Base-by-base conservation (phyloP, 2,888 invertebrate species). In the Sphinx pinastri region DNA sequence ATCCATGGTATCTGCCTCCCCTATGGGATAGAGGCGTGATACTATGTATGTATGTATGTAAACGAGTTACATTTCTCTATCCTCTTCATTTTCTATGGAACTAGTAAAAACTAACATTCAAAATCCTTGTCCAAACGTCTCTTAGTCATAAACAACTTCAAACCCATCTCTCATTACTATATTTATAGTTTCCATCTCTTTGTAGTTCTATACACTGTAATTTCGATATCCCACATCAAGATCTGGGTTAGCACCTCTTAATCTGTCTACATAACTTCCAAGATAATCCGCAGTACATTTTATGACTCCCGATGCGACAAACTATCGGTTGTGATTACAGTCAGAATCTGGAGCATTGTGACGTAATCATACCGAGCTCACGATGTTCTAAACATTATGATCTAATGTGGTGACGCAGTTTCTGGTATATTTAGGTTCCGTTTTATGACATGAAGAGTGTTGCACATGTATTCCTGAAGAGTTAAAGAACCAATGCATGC, bases 221-320 rank as follows among this genome's bases (percentile, higher is more conserved):
- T 55, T 55, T 55, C 55, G 19, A 11, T 10, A 55, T 55, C 11
- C 55, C 3, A 11, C 16, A 8, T 10, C 11, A 8, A 38, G 38
- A 55, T 55, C 55, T 55, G 10, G 55, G 19, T 55, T 55, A 55
- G 55, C 55, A 11, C 19, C 19, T 10, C 55, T 55, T 55, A 10
- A 19, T 19, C 19, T 19, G 55, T 55, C 55, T 3, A 55, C 55
- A 25, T 11, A 19, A 11, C 55, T 55, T 19, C 0, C 19, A 16
- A 55, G 19, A 55, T 25, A 55, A 55, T 55, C 55, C 19, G 55
- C 11, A 19, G 55, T 19, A 55, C 55, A 55, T 55, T 55, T 55
- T 55, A 55, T 55, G 19, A 19, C 11, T 55, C n/a, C 19, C 11
- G 16, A 55, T 55, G 55, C 55, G 55, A 55, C 55, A 55, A 55